Evolutionary conservation across 2,113 vertebrate genomes (phyloP).

Genomic region (Oreochromis aureus): DNA sequence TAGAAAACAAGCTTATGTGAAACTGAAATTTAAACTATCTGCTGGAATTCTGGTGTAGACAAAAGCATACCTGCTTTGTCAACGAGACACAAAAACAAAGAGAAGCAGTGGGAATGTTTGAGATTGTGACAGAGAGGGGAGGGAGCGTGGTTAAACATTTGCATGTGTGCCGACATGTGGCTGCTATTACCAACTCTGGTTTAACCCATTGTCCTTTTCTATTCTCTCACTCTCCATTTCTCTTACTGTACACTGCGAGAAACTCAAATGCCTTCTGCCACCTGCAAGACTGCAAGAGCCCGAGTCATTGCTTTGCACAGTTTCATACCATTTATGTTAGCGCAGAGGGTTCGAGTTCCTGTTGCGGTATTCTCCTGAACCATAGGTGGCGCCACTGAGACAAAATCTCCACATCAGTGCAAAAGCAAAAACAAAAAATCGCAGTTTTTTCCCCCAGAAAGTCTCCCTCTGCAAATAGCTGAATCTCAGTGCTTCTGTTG

Average conservation of each 20-base stretch:
- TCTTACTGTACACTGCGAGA: neutral
- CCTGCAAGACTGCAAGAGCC: neutral
- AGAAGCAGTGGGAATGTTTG: constrained; percentile 4
- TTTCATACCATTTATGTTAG: neutral
- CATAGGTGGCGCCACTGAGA: neutral
- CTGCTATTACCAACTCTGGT: constrained; percentile 40
- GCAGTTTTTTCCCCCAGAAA: neutral
- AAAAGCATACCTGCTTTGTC: neutral
- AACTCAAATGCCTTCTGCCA: neutral
- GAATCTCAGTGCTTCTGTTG: neutral
- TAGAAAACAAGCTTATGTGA: neutral
- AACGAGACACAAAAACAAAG: neutral
- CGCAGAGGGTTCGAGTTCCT: neutral
- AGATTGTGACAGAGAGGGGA: constrained; percentile 8
- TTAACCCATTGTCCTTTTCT: constrained; percentile 17
- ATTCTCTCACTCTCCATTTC: neutral
- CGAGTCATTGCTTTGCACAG: neutral
- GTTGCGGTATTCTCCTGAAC: neutral
- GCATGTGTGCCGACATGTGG: constrained; percentile 62
- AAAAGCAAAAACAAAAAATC: neutral
- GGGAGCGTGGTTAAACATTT: constrained; percentile 46
- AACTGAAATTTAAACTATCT: neutral
- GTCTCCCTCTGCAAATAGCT: neutral
- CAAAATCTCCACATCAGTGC: neutral
- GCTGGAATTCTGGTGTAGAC: neutral